Percentiles rank a stretch among this genome's conserved stretches.
These are phyloP conservation scores for Clanis bilineata DNA, from an alignment of 2,888 invertebrate species.

Conservation along the genomic window DNA sequence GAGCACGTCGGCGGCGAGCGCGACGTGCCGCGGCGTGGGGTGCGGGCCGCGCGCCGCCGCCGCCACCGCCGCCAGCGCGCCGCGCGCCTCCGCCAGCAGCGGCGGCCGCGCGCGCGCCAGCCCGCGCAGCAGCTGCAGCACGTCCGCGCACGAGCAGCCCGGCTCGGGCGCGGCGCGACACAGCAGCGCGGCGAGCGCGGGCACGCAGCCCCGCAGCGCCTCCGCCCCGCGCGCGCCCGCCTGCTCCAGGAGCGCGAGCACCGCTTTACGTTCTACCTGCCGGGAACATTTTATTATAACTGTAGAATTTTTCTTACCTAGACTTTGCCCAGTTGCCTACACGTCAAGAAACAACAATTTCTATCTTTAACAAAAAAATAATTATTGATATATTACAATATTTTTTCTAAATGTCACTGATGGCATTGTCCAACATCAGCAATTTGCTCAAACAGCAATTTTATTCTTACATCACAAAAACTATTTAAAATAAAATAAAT, in stretches of 20 bases:
- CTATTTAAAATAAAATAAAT: no score
- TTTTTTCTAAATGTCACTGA: no score
- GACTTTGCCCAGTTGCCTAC: no score
- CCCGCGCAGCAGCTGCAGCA: slow-evolving; percentile 85
- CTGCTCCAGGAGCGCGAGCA: slow-evolving; percentile 91
- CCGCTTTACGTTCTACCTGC: slow-evolving; percentile 89
- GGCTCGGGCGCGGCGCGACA: slow-evolving; percentile 67
- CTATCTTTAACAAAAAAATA: no score
- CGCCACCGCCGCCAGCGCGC: slow-evolving; percentile 86
- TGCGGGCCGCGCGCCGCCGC: slow-evolving; percentile 82
- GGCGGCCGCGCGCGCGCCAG: slow-evolving; percentile 88
- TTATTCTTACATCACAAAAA: no score
- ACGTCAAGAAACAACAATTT: no score
- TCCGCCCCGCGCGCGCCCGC: slow-evolving; percentile 91
- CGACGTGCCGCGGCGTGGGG: slow-evolving; percentile 84
- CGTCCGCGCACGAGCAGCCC: slow-evolving; percentile 65
- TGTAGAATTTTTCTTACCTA: no score
- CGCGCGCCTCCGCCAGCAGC: slow-evolving; percentile 84
- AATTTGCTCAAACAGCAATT: no score
- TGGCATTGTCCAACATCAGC: no score
- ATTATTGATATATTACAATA: no score
- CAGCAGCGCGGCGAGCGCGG: slow-evolving; percentile 91
- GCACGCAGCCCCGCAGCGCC: slow-evolving; percentile 91
- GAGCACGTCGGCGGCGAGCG: slow-evolving; percentile 86
- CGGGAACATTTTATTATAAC: background rate